Base-by-base conservation (phyloP, 2,888 invertebrate species). In the Tenthredo notha region DNA sequence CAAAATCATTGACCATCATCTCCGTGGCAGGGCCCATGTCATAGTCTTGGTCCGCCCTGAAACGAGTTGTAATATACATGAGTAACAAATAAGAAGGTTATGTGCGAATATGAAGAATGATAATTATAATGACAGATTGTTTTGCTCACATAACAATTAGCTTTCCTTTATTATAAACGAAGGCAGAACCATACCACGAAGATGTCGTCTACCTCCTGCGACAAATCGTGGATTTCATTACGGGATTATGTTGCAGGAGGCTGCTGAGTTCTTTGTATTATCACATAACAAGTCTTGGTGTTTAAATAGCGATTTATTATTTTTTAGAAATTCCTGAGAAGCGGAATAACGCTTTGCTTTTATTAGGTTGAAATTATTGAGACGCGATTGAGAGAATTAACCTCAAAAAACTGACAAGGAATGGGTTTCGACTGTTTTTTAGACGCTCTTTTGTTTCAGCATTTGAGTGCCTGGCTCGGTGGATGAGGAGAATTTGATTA, bases 1-100 rank as follows among this genome's bases (percentile, higher is more conserved):
- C 99, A 94, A 98, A 98, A 94, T 99, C 99, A 96, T 99, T 98
- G 87, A 98, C 97, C 95, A 99, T 97, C 98, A 99, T 98, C 94
- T 98, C 98, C 92, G 98, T 96, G 88, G 98, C 96, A 87, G 98
- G 98, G 94, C 98, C 98, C 95, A 98, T 98, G 91, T 97, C 92
- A 90, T 94, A 95, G 92, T 95, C 95, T 91, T 94, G 94, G 88
- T 93, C 94, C 86, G 92, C 92, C 92, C 93, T 93, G 85, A 74
- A 54, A 40, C 43, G 2, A 47, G 47, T 47, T 3, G 47, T 15
- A 3, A 47, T 47, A 0, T 47, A 12, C 3, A 47, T 47, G 43
- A 2, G 29, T 1, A 37, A 37, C 0, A 37, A 37, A 37, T 37
- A 7, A 7, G 7, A 37, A 47, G 12, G 12, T 12, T 3, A 12